Base-by-base conservation (phyloP, 2,888 invertebrate genomes). In the Lepetodrilus schrolli region DNA sequence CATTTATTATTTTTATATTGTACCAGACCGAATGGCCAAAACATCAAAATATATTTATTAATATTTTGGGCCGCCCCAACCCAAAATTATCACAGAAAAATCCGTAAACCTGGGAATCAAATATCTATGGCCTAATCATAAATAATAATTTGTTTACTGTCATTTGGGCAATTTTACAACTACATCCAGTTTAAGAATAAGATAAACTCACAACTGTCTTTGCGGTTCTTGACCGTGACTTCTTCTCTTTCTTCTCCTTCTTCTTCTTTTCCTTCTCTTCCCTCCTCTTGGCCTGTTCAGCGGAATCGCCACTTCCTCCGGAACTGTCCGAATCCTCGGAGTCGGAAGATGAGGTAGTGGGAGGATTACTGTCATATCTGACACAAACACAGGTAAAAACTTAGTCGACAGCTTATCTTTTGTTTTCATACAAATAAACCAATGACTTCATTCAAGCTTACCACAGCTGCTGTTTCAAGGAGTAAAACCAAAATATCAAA, bases 321-420 rank as follows among this genome's bases (percentile, higher is more conserved):
- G 72, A 72, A 2, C 70, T 76, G 17, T 78, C 82, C 4, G 81
- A 83, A 50, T 91, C 92, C 65, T 89, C 90, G 26, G 92, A 87
- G 8, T 86, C 86, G 0, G 82, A 83, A 70, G 84, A 84, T 0
- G 83, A 84, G 2, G 90, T 88, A 4, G 89, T 86, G 17, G 86
- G 83, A 1, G 86, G 86, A 70, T 94, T 94, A 49, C 94, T 94
- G 87, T 95, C 95, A 84, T 94, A 95, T 84, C 94, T 94, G n/a
- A n/a, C n/a, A 78, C 5, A 84, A 74, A 85, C 20, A 38, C 17
- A 38, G 30, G 58, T 48, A 30, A 43, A 13, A 26, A 13, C 4
- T 13, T 34, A 7, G 34, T 10, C 66, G 1, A 10, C 66, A 47
- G 1, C 23, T 4, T 5, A 48, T 13, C 30, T 26, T n/a, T 3